Percentiles rank a stretch among this genome's conserved stretches.
These are phyloP conservation scores for Epicauta chinensis DNA, from an alignment of 1,140 invertebrate genomes.

Conservation along the genomic window DNA sequence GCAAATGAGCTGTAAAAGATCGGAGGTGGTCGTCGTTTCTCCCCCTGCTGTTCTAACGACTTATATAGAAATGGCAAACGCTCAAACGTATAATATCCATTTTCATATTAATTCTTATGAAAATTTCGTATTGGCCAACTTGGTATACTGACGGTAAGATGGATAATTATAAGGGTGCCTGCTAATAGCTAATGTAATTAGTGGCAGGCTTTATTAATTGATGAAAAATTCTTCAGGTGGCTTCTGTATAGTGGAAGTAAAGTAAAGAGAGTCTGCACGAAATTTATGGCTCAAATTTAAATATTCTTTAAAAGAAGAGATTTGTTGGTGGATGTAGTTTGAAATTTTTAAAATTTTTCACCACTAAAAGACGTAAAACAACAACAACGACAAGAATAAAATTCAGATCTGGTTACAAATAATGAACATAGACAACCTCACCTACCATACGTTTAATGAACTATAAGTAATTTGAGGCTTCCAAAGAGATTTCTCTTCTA, in stretches of 20 bases:
- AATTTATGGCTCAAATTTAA: too few relatives aligned
- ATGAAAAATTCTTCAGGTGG: slow-evolving; percentile 34
- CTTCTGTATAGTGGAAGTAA: slow-evolving; percentile 22
- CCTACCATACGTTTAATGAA: too few relatives aligned
- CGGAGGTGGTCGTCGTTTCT: too few relatives aligned
- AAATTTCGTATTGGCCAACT: slow-evolving; percentile 25
- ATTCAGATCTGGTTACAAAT: too few relatives aligned
- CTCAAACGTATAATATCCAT: slow-evolving; percentile 22
- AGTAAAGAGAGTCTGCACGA: background rate
- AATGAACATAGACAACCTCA: too few relatives aligned
- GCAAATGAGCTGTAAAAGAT: slow-evolving; percentile 41
- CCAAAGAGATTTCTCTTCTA: too few relatives aligned
- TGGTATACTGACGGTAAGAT: slow-evolving; percentile 30
- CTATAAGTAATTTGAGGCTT: too few relatives aligned
- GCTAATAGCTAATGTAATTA: slow-evolving; percentile 40
- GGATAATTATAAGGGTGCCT: slow-evolving; percentile 35
- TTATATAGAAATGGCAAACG: slow-evolving; percentile 27
- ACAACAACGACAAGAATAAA: too few relatives aligned
- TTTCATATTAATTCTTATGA: slow-evolving; percentile 20
- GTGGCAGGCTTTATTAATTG: slow-evolving; percentile 32
- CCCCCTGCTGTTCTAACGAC: slow-evolving; percentile 1
- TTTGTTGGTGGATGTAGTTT: too few relatives aligned
- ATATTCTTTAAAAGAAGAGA: too few relatives aligned
- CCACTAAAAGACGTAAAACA: too few relatives aligned
- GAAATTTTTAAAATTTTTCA: too few relatives aligned